phyloP scores from a whole-genome alignment of 2,113 vertebrate genomes.

The Oreochromis spilurus region DNA sequence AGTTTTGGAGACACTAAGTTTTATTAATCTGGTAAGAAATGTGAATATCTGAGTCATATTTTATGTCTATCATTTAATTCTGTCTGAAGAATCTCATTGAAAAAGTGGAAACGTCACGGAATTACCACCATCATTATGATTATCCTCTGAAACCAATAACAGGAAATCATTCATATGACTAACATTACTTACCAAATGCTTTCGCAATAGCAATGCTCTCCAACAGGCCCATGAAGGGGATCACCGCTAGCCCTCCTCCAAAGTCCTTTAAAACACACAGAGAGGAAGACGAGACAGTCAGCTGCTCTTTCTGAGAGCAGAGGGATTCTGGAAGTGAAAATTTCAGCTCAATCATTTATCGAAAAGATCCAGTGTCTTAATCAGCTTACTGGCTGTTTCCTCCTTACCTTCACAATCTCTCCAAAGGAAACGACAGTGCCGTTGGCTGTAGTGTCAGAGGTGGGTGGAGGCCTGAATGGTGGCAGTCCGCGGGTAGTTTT shows the following conservation, averaged over 20 bases:
- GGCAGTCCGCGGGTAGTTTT: conserved; percentile 81
- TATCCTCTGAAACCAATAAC: not conserved
- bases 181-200: conserved; percentile 83
- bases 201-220: conserved; percentile 92
- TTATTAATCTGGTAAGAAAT: not conserved
- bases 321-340: not conserved
- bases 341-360: not conserved
- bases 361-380: not conserved
- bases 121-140: not conserved
- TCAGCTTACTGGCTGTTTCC: not conserved
- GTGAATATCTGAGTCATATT: not conserved
- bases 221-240: conserved; percentile 89
- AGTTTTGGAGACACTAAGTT: not conserved
- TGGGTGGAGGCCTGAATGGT: conserved; percentile 65
- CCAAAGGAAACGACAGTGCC: conserved; percentile 77
- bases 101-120: not conserved
- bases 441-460: conserved; percentile 76
- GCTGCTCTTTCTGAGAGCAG: not conserved
- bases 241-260: conserved; percentile 83
- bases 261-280: conserved; percentile 73
- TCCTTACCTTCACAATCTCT: conserved; percentile 78
- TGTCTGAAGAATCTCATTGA: not conserved
- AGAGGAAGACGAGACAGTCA: not conserved
- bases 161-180: not conserved
- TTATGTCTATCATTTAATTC: not conserved